phyloP scores from a whole-genome alignment of 2,797 vertebrate genomes.

The Pelodytes ibericus region DNA sequence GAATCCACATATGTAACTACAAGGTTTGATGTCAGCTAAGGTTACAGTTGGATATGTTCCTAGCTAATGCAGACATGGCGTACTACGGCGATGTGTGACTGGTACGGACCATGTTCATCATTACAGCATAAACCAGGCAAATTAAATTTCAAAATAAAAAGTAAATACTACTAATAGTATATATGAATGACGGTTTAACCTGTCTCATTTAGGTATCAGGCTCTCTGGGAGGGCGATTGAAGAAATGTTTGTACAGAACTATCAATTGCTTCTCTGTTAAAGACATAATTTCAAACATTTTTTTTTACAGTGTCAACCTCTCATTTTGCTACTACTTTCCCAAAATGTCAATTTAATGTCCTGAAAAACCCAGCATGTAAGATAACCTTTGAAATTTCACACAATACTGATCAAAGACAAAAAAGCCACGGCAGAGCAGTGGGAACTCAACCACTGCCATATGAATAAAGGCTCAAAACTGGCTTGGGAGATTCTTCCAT shows the following conservation, averaged over 20 bases:
- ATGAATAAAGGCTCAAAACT: slow-evolving; percentile 54
- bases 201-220: background rate
- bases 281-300: slow-evolving; percentile 29
- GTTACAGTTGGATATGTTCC: too few species aligned
- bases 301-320: slow-evolving; percentile 35
- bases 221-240: slow-evolving; percentile 36
- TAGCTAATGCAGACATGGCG: too few species aligned
- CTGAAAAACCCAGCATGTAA: slow-evolving; percentile 56
- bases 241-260: slow-evolving; percentile 13
- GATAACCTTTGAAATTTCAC: slow-evolving; percentile 69
- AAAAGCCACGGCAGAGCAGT: slow-evolving; percentile 55
- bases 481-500: slow-evolving; percentile 58
- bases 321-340: slow-evolving; percentile 57
- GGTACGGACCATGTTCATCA: too few species aligned
- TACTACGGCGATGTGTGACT: too few species aligned
- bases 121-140: too few species aligned
- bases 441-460: slow-evolving; percentile 49
- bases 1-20: too few species aligned
- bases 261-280: slow-evolving; percentile 31
- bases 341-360: slow-evolving; percentile 64
- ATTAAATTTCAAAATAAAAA: too few species aligned
- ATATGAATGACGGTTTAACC: background rate
- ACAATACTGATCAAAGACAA: slow-evolving; percentile 62
- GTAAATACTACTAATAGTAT: too few species aligned
- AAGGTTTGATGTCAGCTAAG: too few species aligned